Conservation (phyloP, 2,888 invertebrate genomes). For the Diloba caeruleocephala region DNA sequence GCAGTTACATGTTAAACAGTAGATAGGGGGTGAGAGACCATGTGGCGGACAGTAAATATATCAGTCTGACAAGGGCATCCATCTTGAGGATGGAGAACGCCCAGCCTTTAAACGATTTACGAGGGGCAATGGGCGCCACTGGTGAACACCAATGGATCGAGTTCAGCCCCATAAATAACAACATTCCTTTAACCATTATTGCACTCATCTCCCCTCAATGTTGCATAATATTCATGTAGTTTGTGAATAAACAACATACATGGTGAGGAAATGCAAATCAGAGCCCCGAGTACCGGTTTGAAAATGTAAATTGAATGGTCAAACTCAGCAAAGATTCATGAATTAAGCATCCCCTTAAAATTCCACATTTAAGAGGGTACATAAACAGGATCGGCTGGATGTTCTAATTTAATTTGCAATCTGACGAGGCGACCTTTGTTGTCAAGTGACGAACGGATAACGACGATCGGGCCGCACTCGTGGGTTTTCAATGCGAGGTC, state of each 20-base stretch:
- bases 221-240: conserved; percentile 66
- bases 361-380: conserved; percentile 78
- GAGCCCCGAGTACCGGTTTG: conserved; percentile 73
- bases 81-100: conserved; percentile 85
- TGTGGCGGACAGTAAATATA: conserved; percentile 85
- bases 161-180: conserved; percentile 72
- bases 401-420: conserved; percentile 83
- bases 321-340: conserved; percentile 82
- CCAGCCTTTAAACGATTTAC: conserved; percentile 88
- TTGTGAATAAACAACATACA: conserved; percentile 72
- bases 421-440: conserved; percentile 75
- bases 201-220: conserved; percentile 48
- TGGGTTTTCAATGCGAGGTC: conserved; percentile 62
- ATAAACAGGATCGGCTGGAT: conserved; percentile 74
- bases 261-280: conserved; percentile 77
- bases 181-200: conserved; percentile 62
- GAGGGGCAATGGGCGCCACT: conserved; percentile 77
- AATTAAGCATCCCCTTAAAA: conserved; percentile 83
- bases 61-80: conserved; percentile 84
- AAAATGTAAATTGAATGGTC: conserved; percentile 86
- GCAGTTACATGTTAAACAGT: conserved; percentile 76
- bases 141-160: conserved; percentile 74
- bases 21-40: conserved; percentile 66
- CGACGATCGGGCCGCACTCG: conserved; percentile 65
- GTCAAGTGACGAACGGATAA: conserved; percentile 75